Evolutionary conservation across 2,888 invertebrate genomes (phyloP).

Genomic region (Hypselothyrea guttata): DNA sequence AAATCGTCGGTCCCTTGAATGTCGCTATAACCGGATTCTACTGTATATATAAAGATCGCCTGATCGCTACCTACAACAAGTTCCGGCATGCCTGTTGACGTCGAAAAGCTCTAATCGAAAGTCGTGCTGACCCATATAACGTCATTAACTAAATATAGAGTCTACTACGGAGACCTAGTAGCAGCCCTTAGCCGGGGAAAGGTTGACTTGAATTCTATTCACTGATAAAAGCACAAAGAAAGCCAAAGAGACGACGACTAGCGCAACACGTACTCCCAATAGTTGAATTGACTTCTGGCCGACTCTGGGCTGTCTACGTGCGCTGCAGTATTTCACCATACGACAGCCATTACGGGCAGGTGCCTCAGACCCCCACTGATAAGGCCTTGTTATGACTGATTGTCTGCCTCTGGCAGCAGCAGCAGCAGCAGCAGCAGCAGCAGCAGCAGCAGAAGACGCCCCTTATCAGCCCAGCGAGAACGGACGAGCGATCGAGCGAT

Average conservation of each 20-base stretch:
- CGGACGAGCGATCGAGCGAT: background rate
- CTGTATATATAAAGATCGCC: slow-evolving; percentile 42
- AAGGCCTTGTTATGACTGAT: slow-evolving; percentile 64
- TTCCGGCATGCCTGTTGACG: slow-evolving; percentile 62
- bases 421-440: slow-evolving; percentile 2
- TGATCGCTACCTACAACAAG: slow-evolving; percentile 38
- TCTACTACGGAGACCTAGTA: slow-evolving; percentile 7
- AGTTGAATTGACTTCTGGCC: background rate
- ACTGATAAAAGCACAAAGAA: slow-evolving; percentile 48
- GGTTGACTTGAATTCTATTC: slow-evolving; percentile 28
- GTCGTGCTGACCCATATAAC: slow-evolving; percentile 60
- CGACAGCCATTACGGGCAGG: slow-evolving; percentile 11
- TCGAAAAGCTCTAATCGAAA: slow-evolving; percentile 63
- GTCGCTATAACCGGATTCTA: too few species aligned
- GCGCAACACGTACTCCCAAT: slow-evolving; percentile 42
- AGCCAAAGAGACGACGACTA: slow-evolving; percentile 20
- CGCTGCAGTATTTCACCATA: slow-evolving; percentile 63
- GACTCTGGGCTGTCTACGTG: slow-evolving; percentile 59
- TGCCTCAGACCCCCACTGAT: slow-evolving; percentile 31
- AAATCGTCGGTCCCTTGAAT: too few species aligned
- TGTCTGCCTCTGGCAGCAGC: slow-evolving; percentile 50
- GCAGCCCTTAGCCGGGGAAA: slow-evolving; percentile 18
- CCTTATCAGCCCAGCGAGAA: slow-evolving; percentile 54
- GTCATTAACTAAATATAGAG: slow-evolving; percentile 24
- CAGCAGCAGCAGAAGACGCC: background rate